A percentile compares a stretch with the other conserved stretches of the same genome.
These are phyloP conservation scores for Acanthosepion pharaonis DNA, from an alignment of 2,888 invertebrate species.

Conservation along the genomic window DNA sequence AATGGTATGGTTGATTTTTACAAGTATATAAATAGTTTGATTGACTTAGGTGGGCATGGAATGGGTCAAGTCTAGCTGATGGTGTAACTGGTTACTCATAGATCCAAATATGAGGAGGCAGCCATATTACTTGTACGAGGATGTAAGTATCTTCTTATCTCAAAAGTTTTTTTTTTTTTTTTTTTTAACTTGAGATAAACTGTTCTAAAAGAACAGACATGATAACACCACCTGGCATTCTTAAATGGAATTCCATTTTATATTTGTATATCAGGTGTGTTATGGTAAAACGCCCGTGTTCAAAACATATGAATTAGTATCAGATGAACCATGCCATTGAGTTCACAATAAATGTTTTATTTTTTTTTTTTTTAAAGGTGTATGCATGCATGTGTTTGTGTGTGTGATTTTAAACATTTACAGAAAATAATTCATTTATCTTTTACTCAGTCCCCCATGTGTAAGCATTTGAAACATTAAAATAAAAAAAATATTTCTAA, in stretches of 20 bases:
- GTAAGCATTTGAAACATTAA: neutral
- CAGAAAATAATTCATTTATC: neutral
- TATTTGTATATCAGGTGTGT: neutral
- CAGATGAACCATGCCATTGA: neutral
- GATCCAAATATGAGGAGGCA: neutral
- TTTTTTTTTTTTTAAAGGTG: neutral
- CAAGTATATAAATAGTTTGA: slow-evolving; percentile 33
- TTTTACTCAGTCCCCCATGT: neutral
- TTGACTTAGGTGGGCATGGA: slow-evolving; percentile 33
- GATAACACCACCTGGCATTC: too few relatives aligned
- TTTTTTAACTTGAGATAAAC: neutral
- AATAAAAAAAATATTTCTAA: neutral
- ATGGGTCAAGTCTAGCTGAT: neutral
- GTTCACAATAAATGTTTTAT: neutral
- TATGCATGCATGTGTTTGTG: neutral
- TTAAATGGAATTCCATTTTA: neutral
- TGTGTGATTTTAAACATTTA: neutral
- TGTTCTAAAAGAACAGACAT: neutral
- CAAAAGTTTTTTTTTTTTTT: neutral
- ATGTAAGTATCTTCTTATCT: neutral
- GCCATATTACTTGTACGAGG: neutral
- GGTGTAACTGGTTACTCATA: too few relatives aligned
- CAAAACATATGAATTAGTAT: neutral
- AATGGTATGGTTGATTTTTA: neutral
- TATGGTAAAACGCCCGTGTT: neutral